Percentiles rank a stretch among this genome's conserved stretches.
These are phyloP conservation scores for Cephus pulcher DNA, from an alignment of 2,888 invertebrate species.

Conservation along the genomic window DNA sequence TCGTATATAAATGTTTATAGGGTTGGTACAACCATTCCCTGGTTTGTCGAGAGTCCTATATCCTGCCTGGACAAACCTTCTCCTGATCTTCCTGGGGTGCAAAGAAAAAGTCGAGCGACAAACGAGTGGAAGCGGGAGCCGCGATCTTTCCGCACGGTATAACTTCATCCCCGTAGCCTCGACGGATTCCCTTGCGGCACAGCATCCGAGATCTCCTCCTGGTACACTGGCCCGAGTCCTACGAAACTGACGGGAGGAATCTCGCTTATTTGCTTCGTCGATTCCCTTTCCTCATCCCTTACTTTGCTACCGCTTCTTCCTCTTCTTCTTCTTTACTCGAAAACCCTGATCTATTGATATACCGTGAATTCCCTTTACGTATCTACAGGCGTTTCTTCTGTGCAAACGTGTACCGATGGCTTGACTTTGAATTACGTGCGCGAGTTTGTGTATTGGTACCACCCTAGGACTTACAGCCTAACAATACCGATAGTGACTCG, in stretches of 20 bases:
- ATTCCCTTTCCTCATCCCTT: background rate
- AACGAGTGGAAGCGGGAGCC: constrained; percentile 18
- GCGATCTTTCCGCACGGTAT: constrained; percentile 15
- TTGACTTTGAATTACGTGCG: background rate
- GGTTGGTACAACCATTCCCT: background rate
- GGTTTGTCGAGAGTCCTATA: background rate
- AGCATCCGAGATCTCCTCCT: background rate
- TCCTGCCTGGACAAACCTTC: background rate
- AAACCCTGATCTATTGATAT: background rate
- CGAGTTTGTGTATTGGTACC: background rate
- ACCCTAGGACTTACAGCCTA: background rate
- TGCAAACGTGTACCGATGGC: background rate
- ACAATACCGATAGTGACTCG: background rate
- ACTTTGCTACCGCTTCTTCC: background rate
- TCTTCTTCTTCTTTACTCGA: background rate
- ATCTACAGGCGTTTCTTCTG: background rate
- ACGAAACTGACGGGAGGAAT: constrained; percentile 5
- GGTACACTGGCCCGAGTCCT: background rate
- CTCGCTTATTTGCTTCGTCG: constrained; percentile 16
- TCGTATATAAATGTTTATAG: background rate
- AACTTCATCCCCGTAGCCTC: constrained; percentile 7
- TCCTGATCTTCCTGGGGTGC: background rate
- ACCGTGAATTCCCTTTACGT: background rate
- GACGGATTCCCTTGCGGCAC: background rate
- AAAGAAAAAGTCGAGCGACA: constrained; percentile 7